Evolutionary conservation across 2,113 vertebrate species (phyloP), one percentile per base, ranked within the genome.

Genomic region (Numenius arquata): DNA sequence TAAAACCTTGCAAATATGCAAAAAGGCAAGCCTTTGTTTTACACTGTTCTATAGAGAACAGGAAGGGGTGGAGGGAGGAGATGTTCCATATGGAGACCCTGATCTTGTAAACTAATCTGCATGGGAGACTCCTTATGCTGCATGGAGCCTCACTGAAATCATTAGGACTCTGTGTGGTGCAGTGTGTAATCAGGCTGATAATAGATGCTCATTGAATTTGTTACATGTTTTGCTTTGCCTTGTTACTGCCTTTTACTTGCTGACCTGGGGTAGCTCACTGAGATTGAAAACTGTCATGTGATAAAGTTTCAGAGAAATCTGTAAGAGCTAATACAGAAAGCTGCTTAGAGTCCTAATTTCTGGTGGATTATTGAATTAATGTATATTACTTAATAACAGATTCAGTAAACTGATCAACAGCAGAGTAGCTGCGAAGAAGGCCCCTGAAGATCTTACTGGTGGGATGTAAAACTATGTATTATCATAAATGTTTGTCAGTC

Each of bases 171-270:
- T 75, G 71, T 90, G 76, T 89, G 92, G 77, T 94, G 81, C 87
- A 89, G 66, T 55, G 89, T 95, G 89, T 89, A 95, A 96, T 95
- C 95, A 97, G 81, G 91, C 92, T 95, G 92, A 96, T 96, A 96
- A 96, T 81, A 95, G 93, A 90, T 68, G 76, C 92, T 96, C 90
- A 93, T 77, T 92, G 92, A 94, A 92, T 95, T 96, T 90, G 92
- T 85, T 95, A 94, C 85, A 94, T 92, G 92, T 95, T 96, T 90
- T 93, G 52, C 66, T 93, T 89, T 89, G 36, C 88, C 93, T 95
- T 96, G 76, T 89, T 92, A 63, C 65, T 95, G 92, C 58, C 72
- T 93, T 94, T 90, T 90, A 73, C 86, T 90, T 93, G 61, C 85
- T 96, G 88, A 94, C 92, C 66, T 84, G 86, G 40, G 92, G 66